These are phyloP conservation scores for Nannobrachium achirus DNA, from an alignment of 2,113 vertebrate genomes.

Conservation along the genomic window DNA sequence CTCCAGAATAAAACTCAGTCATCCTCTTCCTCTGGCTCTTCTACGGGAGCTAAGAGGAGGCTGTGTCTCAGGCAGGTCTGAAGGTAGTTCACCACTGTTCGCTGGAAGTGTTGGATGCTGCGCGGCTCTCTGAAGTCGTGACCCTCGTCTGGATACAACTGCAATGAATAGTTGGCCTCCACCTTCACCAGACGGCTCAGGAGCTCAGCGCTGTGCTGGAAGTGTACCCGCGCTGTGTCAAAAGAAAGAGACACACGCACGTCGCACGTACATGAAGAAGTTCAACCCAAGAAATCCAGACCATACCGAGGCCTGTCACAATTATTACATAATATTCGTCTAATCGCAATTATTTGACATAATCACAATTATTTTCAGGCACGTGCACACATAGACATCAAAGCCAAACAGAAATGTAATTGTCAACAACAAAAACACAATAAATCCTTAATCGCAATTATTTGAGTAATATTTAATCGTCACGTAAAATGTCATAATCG, in stretches of 20 bases:
- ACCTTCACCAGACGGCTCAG: slow-evolving; percentile 80
- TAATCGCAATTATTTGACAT: too few relatives aligned
- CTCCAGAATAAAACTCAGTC: slow-evolving; percentile 65
- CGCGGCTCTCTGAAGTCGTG: slow-evolving; percentile 73
- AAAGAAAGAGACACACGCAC: slow-evolving; percentile 23
- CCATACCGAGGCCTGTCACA: too few relatives aligned
- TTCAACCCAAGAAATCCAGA: too few relatives aligned
- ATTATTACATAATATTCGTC: too few relatives aligned
- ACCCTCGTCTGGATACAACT: slow-evolving; percentile 85
- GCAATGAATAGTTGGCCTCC: slow-evolving; percentile 82
- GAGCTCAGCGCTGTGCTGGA: slow-evolving; percentile 86
- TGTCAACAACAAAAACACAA: too few relatives aligned
- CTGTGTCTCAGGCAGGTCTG: slow-evolving; percentile 78
- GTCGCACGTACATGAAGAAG: not conserved
- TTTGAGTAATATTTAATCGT: too few relatives aligned
- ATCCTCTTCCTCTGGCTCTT: slow-evolving; percentile 74
- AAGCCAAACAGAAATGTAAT: not conserved
- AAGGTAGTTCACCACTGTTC: slow-evolving; percentile 78
- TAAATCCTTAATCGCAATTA: too few relatives aligned
- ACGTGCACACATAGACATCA: not conserved
- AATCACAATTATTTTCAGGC: slow-evolving; percentile 13
- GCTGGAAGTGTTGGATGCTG: slow-evolving; percentile 78
- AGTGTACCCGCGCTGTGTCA: slow-evolving; percentile 80
- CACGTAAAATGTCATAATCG: too few relatives aligned
- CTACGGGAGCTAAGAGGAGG: slow-evolving; percentile 41